phyloP scores from a whole-genome alignment of 2,797 vertebrate species.

The Thamnophis elegans region DNA sequence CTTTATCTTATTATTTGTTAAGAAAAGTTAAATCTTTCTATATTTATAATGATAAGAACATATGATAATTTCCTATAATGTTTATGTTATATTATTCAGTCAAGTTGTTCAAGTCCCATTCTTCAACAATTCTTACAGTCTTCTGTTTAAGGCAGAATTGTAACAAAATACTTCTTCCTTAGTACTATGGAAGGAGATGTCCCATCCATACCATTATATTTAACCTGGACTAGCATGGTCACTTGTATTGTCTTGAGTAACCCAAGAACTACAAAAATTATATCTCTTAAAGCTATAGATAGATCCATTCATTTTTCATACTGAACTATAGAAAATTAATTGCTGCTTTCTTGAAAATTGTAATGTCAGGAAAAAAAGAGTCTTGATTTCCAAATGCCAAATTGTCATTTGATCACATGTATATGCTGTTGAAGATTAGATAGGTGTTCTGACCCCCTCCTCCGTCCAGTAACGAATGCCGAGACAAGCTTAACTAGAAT shows the following conservation, averaged over 20 bases:
- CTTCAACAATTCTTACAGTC: not conserved
- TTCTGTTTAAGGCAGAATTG: not conserved
- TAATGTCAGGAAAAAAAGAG: not conserved
- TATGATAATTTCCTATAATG: not conserved
- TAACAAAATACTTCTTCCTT: not conserved
- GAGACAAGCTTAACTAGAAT: too few species aligned
- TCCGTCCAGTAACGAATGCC: too few species aligned
- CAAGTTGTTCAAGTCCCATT: not conserved
- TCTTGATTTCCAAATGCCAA: not conserved
- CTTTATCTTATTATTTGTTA: not conserved
- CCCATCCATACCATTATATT: not conserved
- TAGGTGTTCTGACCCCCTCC: too few species aligned
- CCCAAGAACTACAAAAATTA: not conserved
- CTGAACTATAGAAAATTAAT: not conserved
- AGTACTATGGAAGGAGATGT: not conserved
- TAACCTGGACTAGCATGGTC: not conserved
- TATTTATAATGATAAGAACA: not conserved
- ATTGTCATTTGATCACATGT: not conserved
- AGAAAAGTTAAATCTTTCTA: not conserved
- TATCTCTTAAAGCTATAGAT: not conserved
- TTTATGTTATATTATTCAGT: not conserved
- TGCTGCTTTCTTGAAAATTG: not conserved
- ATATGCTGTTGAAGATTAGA: too few species aligned
- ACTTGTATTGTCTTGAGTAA: not conserved
- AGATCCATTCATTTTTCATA: not conserved